Conservation (phyloP, 2,113 vertebrate species). For the Rhineura floridana region DNA sequence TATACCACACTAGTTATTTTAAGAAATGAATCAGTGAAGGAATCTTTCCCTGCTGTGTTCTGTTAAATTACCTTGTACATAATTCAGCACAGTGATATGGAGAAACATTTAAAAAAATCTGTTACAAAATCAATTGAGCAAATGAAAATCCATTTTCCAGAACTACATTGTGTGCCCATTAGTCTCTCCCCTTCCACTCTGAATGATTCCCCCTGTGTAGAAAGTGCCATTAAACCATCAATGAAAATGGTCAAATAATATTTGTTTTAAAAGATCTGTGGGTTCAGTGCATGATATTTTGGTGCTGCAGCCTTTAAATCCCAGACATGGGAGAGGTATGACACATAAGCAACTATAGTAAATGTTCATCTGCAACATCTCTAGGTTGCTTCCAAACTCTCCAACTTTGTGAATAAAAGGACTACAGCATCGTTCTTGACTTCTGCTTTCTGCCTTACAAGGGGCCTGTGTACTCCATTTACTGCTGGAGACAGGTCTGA, state of each 20-base stretch:
- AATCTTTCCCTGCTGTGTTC: conserved; percentile 47
- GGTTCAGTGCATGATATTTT: background rate
- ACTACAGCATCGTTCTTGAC: background rate
- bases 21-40: conserved; percentile 36
- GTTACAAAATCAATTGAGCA: conserved; percentile 26
- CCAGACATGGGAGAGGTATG: background rate
- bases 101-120: background rate
- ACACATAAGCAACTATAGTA: background rate
- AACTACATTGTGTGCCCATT: fast-evolving
- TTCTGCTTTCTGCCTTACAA: background rate
- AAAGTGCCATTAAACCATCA: background rate
- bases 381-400: background rate
- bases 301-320: background rate
- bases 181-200: conserved; percentile 6
- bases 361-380: background rate
- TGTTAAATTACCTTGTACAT: conserved; percentile 49
- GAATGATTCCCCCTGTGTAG: background rate
- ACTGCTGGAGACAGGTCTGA: background rate
- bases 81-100: background rate
- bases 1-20: conserved; percentile 46
- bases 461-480: background rate
- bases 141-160: conserved; percentile 9
- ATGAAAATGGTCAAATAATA: conserved; percentile 10
- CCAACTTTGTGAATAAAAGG: background rate
- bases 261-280: conserved; percentile 9